These are phyloP conservation scores for Halocynthia roretzi DNA, from an alignment of 23 tunicate genomes.

Conservation along the genomic window DNA sequence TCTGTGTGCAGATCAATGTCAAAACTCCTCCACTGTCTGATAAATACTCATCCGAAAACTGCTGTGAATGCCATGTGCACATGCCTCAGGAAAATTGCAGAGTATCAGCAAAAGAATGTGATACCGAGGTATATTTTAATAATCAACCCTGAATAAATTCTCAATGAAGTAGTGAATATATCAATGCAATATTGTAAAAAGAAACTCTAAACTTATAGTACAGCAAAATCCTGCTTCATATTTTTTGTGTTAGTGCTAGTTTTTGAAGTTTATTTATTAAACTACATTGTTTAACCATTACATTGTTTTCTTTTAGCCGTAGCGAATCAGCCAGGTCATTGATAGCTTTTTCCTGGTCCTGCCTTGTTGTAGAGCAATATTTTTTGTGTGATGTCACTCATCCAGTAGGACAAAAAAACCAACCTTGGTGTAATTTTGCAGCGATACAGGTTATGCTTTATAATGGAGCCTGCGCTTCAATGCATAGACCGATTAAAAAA, in stretches of 20 bases:
- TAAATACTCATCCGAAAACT: too few species aligned
- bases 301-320: slow-evolving; percentile 34
- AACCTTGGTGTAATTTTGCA: slow-evolving; percentile 26
- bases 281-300: not conserved
- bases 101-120: slow-evolving; percentile 15
- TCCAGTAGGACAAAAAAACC: not conserved
- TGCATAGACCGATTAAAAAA: slow-evolving; percentile 18
- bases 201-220: too few species aligned
- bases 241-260: too few species aligned
- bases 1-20: too few species aligned
- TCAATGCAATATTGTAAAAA: too few species aligned
- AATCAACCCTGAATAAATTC: not conserved
- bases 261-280: not conserved
- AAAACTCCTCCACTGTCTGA: too few species aligned
- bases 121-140: not conserved
- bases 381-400: not conserved
- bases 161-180: not conserved
- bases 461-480: slow-evolving; percentile 39
- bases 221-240: too few species aligned
- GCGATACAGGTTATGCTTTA: slow-evolving; percentile 43
- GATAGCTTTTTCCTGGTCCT: slow-evolving; percentile 61
- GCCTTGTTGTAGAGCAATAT: slow-evolving; percentile 25
- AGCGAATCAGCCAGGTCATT: slow-evolving; percentile 60
- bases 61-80: too few species aligned
- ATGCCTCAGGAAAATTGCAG: not conserved